These are phyloP conservation scores for Thymelicus acteon DNA, from an alignment of 2,888 invertebrate species.

Conservation along the genomic window DNA sequence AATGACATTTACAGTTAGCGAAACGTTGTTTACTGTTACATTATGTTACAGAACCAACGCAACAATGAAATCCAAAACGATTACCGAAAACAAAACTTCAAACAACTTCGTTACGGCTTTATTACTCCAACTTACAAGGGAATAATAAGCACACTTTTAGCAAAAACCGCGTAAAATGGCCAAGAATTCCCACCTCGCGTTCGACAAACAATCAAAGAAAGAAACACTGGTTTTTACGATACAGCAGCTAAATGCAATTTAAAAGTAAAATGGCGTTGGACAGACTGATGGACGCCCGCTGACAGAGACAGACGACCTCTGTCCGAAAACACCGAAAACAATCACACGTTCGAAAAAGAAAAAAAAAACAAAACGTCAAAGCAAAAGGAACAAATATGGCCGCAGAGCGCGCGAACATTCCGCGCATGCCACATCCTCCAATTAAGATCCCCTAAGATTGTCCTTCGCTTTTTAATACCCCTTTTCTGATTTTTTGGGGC, in stretches of 20 bases:
- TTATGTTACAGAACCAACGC: not conserved
- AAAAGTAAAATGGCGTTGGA: slow-evolving; percentile 51
- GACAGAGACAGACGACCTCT: slow-evolving; percentile 52
- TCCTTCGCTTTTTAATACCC: slow-evolving; percentile 47
- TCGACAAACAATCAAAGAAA: slow-evolving; percentile 50
- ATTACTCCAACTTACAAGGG: slow-evolving; percentile 26
- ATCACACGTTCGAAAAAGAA: slow-evolving; percentile 48
- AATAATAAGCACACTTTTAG: slow-evolving; percentile 18
- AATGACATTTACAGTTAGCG: no score
- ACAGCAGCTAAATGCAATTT: slow-evolving; percentile 53
- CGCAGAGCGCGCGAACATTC: slow-evolving; percentile 56
- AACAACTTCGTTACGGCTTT: slow-evolving; percentile 15
- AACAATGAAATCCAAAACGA: not conserved
- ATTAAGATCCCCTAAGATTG: slow-evolving; percentile 80
- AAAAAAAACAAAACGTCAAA: slow-evolving; percentile 44
- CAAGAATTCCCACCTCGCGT: slow-evolving; percentile 28
- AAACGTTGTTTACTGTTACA: no score
- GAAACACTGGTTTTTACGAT: slow-evolving; percentile 57
- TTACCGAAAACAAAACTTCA: not conserved
- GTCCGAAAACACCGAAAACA: slow-evolving; percentile 49
- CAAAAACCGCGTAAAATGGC: slow-evolving; percentile 38
- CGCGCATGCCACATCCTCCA: slow-evolving; percentile 67
- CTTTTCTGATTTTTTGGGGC: slow-evolving; percentile 44
- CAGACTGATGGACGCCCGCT: slow-evolving; percentile 54
- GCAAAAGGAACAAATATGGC: slow-evolving; percentile 50